Base-by-base conservation (phyloP, 2,113 vertebrate genomes). In the Atherinomorus stipes region DNA sequence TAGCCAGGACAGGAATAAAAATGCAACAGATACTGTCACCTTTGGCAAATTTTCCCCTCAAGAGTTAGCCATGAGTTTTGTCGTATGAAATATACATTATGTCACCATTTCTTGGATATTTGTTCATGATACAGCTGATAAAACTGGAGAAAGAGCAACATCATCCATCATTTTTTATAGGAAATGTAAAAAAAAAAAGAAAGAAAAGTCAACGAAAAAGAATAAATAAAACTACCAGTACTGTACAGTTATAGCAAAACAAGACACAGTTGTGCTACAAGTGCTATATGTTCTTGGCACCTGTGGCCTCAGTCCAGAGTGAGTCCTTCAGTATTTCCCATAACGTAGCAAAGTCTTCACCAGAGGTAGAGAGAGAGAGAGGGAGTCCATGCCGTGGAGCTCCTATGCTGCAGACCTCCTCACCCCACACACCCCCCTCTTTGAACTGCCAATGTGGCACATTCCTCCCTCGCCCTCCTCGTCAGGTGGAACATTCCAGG, bases 201-300 rank as follows among this genome's bases (percentile, higher is more conserved):
- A 83, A 28, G 85, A 77, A 75, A 63, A 88, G n/a, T n/a, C n/a
- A 87, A 84, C 72, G 62, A 80, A 63, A 74, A 87, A 57, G 59
- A 45, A 16, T 65, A 88, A 79, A 82, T 70, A 53, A 80, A 85
- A 77, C 76, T 54, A 84, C 84, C 76, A 71, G 83, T 84, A 80
- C 73, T 85, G 65, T 85, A 70, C 78, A 85, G 61, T 84, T 59
- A 83, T 71, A 89, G 83, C 85, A 89, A 88, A 89, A 88, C 84
- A 90, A 90, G 83, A 90, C 82, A 90, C 87, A 72, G 71, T 91
- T 93, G 90, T 92, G 91, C 91, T 93, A 92, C 91, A 93, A 92
- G 93, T 93, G 92, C 91, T 92, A 64, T 81, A 84, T 84, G 81
- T 91, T 89, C 87, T 86, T 87, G 89, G 85, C 84, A 88, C 81